Percentiles rank a stretch among this genome's conserved stretches.
phyloP scores from a whole-genome alignment of 2,113 vertebrate genomes.

The Callipepla californica region DNA sequence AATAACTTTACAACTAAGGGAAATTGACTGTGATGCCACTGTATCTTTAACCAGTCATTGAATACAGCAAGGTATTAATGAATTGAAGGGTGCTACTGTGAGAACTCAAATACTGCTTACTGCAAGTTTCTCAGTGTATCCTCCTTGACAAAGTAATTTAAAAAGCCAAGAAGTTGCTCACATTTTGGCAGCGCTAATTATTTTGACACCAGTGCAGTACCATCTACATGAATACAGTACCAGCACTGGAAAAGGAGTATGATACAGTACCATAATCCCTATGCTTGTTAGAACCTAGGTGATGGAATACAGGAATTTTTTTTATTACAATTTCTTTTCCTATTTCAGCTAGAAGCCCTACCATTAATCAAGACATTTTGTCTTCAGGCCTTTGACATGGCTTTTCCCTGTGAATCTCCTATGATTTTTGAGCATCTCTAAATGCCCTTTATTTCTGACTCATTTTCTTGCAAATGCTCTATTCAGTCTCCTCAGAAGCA shows the following conservation, averaged over 20 bases:
- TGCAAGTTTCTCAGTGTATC: neutral
- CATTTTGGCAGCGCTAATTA: neutral
- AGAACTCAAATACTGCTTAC: neutral
- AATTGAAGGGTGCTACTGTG: neutral
- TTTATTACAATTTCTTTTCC: neutral
- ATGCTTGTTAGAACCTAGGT: neutral
- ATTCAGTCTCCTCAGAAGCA: neutral
- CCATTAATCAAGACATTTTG: neutral
- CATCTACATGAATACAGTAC: neutral
- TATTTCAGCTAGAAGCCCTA: neutral
- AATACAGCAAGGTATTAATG: neutral
- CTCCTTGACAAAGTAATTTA: neutral
- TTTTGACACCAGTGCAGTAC: neutral
- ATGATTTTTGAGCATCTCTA: neutral
- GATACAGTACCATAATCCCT: neutral
- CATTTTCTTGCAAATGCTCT: neutral
- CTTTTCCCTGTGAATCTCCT: neutral
- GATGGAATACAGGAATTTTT: neutral
- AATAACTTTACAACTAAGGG: neutral
- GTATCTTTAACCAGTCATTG: neutral
- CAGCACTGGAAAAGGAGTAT: neutral
- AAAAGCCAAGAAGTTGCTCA: neutral
- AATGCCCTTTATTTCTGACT: neutral
- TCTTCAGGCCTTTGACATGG: neutral
- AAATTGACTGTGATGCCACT: neutral